Evolutionary conservation across 2,113 vertebrate species (phyloP), one percentile per base, ranked within the genome.

Genomic region (Diadophis punctatus): DNA sequence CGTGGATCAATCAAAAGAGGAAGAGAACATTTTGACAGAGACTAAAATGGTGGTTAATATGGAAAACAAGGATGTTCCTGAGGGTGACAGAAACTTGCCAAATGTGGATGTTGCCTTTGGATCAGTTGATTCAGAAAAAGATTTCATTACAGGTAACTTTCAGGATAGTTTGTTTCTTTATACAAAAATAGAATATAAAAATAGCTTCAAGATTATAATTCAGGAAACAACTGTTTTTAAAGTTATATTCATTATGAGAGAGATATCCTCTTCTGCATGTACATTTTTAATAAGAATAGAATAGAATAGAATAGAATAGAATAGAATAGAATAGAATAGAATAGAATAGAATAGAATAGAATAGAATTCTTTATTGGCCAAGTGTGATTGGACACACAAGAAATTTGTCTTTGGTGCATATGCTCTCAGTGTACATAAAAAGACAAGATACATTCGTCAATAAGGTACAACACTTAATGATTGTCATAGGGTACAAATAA

Each of bases 91-190:
- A 93, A 74, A 16, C 92, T 53, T 1, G 0, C 53, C 60, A 30
- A 8, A 88, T 68, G 10, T 94, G 90, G 93, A 92, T 52, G 9
- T n/a, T 23, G 88, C 93, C 22, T 93, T 93, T 91, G 94, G 0
- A 49, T 90, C 88, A 43, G 0, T 30, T 93, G 95, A 93, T 93
- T 91, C 93, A 46, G 93, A 53, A 2, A 86, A 95, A 55, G 91
- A 96, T 1, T 5, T 0, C 55, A 89, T 93, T 87, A 46, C 95
- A 97, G 97, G 98, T 98, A 97, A 97, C 12, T 8, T 22, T 92
- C 88, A 88, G 39, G 46, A 84, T 92, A 89, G 0, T 88, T 94
- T 92, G 94, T 1, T 90, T 6, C 11, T 89, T 49, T 89, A 43
- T 80, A 22, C 8, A 80, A 43, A 80, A 80, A 43, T 43, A 80